Conservation (phyloP, 2,797 vertebrate species). For the Tenualosa thibaudeaui region DNA sequence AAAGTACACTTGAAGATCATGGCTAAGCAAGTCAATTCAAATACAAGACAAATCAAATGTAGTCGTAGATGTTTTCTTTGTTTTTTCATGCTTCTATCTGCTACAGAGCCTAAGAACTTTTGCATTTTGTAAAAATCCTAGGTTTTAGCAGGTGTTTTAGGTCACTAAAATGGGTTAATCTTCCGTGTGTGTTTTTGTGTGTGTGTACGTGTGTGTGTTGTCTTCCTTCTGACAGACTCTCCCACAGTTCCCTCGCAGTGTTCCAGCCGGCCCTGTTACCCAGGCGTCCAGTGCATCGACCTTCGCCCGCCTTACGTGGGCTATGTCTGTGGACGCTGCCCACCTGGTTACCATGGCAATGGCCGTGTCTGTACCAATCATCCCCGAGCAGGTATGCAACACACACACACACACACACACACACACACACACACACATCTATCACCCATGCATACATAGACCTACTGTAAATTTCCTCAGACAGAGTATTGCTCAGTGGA, state of each 20-base stretch:
- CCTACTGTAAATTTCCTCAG: no score
- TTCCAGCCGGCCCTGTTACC: conserved; percentile 77
- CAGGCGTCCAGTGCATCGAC: conserved; percentile 75
- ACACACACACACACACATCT: no score
- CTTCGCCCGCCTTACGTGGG: conserved; percentile 70
- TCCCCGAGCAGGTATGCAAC: conserved; percentile 57
- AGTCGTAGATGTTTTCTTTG: no score
- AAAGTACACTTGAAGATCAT: no score
- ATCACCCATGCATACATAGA: no score
- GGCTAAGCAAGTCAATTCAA: no score
- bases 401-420: background rate
- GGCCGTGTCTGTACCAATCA: conserved; percentile 71
- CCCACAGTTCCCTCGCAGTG: conserved; percentile 58
- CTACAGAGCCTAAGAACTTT: no score
- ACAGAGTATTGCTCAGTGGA: background rate
- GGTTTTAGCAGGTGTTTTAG: no score
- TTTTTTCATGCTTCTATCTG: no score
- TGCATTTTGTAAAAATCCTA: no score
- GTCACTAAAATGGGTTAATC: background rate
- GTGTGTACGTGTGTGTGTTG: background rate
- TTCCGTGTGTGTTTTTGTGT: background rate
- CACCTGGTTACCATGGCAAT: conserved; percentile 73
- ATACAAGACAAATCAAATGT: no score
- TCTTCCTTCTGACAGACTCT: conserved; percentile 36
- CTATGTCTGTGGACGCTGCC: conserved; percentile 78